Conservation (phyloP, 2,888 invertebrate genomes). For the Pterostichus madidus region DNA sequence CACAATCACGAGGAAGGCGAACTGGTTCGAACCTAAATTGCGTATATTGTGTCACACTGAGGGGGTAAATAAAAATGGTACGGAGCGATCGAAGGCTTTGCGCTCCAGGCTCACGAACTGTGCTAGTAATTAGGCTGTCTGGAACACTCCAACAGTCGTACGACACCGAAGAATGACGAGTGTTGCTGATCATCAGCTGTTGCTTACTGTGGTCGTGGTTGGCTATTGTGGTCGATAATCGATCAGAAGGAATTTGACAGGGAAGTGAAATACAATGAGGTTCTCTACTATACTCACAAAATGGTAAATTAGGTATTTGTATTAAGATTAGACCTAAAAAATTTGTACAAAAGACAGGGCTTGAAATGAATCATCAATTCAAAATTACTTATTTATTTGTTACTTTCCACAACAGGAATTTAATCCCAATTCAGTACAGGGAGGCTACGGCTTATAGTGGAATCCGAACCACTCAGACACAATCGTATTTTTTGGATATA, state of each 20-base stretch:
- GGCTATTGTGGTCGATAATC: conserved; percentile 3
- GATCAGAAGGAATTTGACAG: neutral
- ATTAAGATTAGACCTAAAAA: too few relatives aligned
- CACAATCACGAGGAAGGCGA: conserved; percentile 16
- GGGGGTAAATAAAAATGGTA: conserved; percentile 76
- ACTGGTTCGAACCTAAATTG: conserved; percentile 72
- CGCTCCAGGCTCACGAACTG: conserved; percentile 15
- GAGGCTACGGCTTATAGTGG: too few relatives aligned
- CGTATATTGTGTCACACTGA: conserved; percentile 76
- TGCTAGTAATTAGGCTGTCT: conserved; percentile 54
- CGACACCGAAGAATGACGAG: neutral
- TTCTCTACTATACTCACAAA: too few relatives aligned
- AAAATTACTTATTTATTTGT: too few relatives aligned
- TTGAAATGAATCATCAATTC: too few relatives aligned
- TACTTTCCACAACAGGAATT: too few relatives aligned
- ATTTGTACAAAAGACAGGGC: too few relatives aligned
- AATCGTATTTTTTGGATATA: too few relatives aligned
- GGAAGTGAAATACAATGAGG: too few relatives aligned
- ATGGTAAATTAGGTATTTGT: too few relatives aligned
- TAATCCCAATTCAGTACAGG: too few relatives aligned
- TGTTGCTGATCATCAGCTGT: conserved; percentile 13
- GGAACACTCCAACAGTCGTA: conserved; percentile 21
- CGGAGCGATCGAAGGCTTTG: conserved; percentile 69
- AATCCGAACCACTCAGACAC: too few relatives aligned
- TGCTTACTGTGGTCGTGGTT: neutral